A percentile compares a stretch with the other conserved stretches of the same genome.
Evolutionary conservation across 92 coral and sea anemone genomes (phyloP).

Genomic region (Epizoanthus ramosus): DNA sequence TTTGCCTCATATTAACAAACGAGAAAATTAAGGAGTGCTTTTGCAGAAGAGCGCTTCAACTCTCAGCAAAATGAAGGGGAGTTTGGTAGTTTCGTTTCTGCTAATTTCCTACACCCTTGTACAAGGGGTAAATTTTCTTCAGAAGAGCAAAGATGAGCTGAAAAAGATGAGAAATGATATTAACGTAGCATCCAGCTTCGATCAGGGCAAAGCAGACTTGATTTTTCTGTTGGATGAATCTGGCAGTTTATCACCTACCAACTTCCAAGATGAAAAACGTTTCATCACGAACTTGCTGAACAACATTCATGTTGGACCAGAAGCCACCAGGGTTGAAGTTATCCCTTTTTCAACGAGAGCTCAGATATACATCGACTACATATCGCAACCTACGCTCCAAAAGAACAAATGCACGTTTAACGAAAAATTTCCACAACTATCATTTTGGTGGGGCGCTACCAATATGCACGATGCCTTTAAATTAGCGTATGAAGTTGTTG

Average conservation of each 20-base stretch:
- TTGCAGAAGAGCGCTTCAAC: conserved; percentile 3
- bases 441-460: conserved; percentile 46
- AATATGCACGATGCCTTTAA: conserved; percentile 71
- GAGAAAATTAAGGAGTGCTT: background rate
- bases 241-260: conserved; percentile 54
- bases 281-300: conserved; percentile 70
- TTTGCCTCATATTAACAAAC: background rate
- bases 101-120: background rate
- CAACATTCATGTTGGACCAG: conserved; percentile 64
- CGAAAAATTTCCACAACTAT: conserved; percentile 52
- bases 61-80: conserved; percentile 28
- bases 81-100: background rate
- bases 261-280: conserved; percentile 64
- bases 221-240: conserved; percentile 80
- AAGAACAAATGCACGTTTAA: conserved; percentile 78
- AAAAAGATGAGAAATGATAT: conserved; percentile 52
- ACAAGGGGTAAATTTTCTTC: conserved; percentile 10
- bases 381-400: conserved; percentile 37
- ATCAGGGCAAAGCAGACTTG: conserved; percentile 65
- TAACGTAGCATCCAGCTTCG: conserved; percentile 5
- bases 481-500: conserved; percentile 41
- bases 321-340: conserved; percentile 79
- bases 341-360: conserved; percentile 65
- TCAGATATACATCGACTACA: conserved; percentile 55
- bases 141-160: conserved; percentile 35